phyloP scores from a whole-genome alignment of 2,797 vertebrate species.

The Danio choprae region DNA sequence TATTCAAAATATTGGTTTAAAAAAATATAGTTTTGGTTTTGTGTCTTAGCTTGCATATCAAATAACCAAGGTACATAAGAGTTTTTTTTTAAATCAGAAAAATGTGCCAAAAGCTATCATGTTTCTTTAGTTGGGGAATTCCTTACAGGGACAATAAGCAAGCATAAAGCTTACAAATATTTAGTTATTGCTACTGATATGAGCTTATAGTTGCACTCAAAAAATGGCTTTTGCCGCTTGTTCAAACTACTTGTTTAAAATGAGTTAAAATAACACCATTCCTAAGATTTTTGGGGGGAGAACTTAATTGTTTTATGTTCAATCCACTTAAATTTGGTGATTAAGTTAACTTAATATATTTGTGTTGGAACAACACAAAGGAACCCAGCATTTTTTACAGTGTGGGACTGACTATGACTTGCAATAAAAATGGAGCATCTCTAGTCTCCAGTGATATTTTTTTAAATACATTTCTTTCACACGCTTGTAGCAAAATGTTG shows the following conservation, averaged over 20 bases:
- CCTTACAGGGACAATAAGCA: not conserved
- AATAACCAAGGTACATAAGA: not conserved
- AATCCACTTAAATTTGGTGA: too few species aligned
- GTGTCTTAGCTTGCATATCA: not conserved
- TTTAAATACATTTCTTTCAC: not conserved
- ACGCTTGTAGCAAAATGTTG: not conserved
- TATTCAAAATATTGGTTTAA: not conserved
- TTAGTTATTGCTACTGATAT: not conserved
- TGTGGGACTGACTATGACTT: too few species aligned
- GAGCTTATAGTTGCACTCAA: not conserved
- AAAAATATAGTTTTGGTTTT: not conserved
- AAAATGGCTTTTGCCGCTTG: too few species aligned
- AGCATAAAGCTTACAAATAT: too few species aligned
- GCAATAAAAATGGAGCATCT: not conserved
- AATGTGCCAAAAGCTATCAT: not conserved
- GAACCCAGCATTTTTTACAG: too few species aligned
- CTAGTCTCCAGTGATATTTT: not conserved
- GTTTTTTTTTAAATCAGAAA: conserved; percentile 3
- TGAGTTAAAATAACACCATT: too few species aligned
- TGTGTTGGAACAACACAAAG: too few species aligned
- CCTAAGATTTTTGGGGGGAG: too few species aligned
- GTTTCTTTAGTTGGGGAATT: not conserved
- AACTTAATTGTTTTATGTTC: too few species aligned
- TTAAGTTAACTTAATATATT: too few species aligned
- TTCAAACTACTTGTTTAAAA: too few species aligned